Base-by-base conservation (phyloP, 2,797 vertebrate genomes). In the Scomberomorus guttatus region DNA sequence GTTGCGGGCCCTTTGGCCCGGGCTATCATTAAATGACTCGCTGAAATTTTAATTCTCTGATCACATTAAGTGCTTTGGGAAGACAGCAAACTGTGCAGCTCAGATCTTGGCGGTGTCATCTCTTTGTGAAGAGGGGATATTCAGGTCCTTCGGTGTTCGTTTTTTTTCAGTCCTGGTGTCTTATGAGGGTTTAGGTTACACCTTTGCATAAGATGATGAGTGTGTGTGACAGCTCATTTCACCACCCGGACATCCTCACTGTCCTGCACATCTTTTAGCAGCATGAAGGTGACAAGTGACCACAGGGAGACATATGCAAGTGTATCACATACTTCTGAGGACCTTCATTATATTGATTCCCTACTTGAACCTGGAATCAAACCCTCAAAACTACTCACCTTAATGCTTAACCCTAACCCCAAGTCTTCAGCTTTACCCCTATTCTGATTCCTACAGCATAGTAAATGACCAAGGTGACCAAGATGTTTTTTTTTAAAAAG, bases 1-100 rank as follows among this genome's bases (percentile, higher is more conserved):
- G 48, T 77, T 79, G 78, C 73, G 55, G 87, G 77, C 71, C 84
- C 64, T 89, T 90, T 94, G 85, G 85, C 89, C 57, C 44, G 42
- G 75, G 89, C 87, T 86, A 80, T 95, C 92, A 94, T 94, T 94
- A 94, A 95, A 92, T 86, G 95, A 94, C 90, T 93, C 87, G 90
- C 80, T 96, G 92, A 96, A 96, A 96, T 94, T 96, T 96, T 96
- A 96, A 96, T 95, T 94, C 93, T 96, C 95, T 96, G 94, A 96
- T 96, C 96, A 95, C 95, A 93, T 95, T 95, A 96, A 96, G 96
- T 95, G 96, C 94, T 94, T 95, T 50, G 88, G 92, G 93, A 96
- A 95, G 92, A 95, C 92, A 94, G 93, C 86, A 91, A 95, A 95
- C 95, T 94, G 94, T 92, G 92, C 72, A 77, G 82, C 1, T 52